Evolutionary conservation across 2,888 invertebrate genomes (phyloP).

Genomic region (Melikaiella ostensackeni): DNA sequence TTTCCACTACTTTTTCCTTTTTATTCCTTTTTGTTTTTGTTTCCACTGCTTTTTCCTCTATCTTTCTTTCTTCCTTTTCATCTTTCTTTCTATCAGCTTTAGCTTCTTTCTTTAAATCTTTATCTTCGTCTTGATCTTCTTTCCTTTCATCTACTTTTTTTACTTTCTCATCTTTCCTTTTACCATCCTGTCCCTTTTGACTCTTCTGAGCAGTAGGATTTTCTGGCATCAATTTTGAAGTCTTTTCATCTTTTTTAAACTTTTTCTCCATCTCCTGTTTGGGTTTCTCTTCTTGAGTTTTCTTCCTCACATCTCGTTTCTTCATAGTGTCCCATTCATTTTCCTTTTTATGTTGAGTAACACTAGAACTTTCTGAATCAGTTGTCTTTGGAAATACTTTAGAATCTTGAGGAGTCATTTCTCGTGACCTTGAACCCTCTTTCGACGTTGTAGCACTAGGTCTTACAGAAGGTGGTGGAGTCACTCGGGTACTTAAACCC

Average conservation of each 20-base stretch:
- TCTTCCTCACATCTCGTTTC: slow-evolving; percentile 59
- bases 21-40: slow-evolving; percentile 34
- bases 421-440: slow-evolving; percentile 55
- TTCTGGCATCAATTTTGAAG: background rate
- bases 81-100: slow-evolving; percentile 35
- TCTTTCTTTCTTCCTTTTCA: slow-evolving; percentile 39
- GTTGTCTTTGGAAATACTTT: slow-evolving; percentile 25
- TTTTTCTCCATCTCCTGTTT: slow-evolving; percentile 28
- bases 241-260: background rate
- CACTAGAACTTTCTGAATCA: background rate
- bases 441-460: slow-evolving; percentile 44
- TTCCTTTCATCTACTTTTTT: slow-evolving; percentile 54
- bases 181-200: background rate
- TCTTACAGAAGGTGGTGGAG: slow-evolving; percentile 69
- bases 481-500: slow-evolving; percentile 78
- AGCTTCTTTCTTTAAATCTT: slow-evolving; percentile 30
- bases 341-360: slow-evolving; percentile 45
- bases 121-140: slow-evolving; percentile 48
- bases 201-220: background rate
- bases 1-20: slow-evolving; percentile 45
- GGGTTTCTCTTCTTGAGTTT: slow-evolving; percentile 49
- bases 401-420: slow-evolving; percentile 53
- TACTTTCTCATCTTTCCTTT: slow-evolving; percentile 49
- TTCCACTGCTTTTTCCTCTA: background rate
- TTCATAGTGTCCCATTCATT: slow-evolving; percentile 64